Evolutionary conservation across 1,140 invertebrate species (phyloP).

Genomic region (Zaprionus ornatus): DNA sequence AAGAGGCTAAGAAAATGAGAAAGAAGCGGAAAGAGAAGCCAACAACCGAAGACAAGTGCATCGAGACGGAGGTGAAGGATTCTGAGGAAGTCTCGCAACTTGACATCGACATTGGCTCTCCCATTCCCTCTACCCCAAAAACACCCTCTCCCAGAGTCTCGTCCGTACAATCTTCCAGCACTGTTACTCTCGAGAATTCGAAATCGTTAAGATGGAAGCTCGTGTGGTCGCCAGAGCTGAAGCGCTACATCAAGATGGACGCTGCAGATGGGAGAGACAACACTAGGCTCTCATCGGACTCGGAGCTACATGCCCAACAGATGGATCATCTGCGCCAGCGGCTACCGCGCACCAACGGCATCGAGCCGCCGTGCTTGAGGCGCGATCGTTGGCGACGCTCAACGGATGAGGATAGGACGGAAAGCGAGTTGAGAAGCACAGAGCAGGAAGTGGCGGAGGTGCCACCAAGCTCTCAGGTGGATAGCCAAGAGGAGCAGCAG

Average conservation of each 20-base stretch:
- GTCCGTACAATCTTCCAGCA: neutral
- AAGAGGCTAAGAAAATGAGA: neutral
- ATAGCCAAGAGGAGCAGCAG: neutral
- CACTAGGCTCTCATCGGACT: neutral
- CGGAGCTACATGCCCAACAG: neutral
- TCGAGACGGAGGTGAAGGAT: neutral
- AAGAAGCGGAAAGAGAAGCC: neutral
- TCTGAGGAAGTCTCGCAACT: neutral
- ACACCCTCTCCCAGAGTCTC: neutral
- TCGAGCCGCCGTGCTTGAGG: neutral
- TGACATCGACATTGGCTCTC: neutral
- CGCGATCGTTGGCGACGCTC: constrained; percentile 11
- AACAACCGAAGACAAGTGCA: neutral
- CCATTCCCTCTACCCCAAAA: neutral
- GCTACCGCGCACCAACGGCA: neutral
- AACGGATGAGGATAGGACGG: neutral
- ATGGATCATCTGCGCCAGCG: neutral
- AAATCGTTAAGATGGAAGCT: neutral
- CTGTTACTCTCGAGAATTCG: too few relatives aligned
- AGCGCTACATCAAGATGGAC: neutral
- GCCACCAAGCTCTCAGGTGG: neutral
- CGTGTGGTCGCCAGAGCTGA: constrained; percentile 8
- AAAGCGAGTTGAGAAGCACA: neutral
- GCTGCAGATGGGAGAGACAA: too few relatives aligned
- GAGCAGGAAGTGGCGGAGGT: neutral